Percentiles rank a stretch among this genome's conserved stretches.
phyloP scores from a whole-genome alignment of 2,797 vertebrate genomes.

The Lepidocolaptes lacrymiger region DNA sequence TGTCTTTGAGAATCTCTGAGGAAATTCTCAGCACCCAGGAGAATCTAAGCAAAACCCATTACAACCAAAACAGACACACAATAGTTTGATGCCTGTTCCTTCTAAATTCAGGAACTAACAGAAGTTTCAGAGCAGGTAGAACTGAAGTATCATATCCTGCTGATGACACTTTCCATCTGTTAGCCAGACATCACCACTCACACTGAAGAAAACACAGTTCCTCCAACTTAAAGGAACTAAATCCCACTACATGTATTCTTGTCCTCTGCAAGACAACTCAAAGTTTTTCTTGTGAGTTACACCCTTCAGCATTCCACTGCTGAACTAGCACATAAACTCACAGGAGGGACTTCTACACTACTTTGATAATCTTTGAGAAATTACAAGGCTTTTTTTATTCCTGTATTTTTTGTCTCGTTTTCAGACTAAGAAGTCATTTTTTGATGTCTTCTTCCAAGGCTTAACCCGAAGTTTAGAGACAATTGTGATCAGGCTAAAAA shows the following conservation, averaged over 20 bases:
- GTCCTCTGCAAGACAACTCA: background rate
- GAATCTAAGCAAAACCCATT: background rate
- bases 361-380: background rate
- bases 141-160: background rate
- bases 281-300: background rate
- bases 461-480: background rate
- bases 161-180: background rate
- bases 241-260: background rate
- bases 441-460: background rate
- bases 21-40: background rate
- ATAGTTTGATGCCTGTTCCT: background rate
- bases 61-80: background rate
- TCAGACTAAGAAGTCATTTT: background rate
- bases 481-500: background rate
- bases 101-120: background rate
- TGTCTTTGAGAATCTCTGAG: background rate
- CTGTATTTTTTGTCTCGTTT: background rate
- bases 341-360: background rate
- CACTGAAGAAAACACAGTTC: background rate
- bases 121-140: background rate
- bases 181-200: background rate
- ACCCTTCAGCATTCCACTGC: background rate
- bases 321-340: background rate
- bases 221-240: background rate
- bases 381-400: background rate